Evolutionary conservation across 2,113 vertebrate genomes (phyloP).

Genomic region (Hyperoodon ampullatus): DNA sequence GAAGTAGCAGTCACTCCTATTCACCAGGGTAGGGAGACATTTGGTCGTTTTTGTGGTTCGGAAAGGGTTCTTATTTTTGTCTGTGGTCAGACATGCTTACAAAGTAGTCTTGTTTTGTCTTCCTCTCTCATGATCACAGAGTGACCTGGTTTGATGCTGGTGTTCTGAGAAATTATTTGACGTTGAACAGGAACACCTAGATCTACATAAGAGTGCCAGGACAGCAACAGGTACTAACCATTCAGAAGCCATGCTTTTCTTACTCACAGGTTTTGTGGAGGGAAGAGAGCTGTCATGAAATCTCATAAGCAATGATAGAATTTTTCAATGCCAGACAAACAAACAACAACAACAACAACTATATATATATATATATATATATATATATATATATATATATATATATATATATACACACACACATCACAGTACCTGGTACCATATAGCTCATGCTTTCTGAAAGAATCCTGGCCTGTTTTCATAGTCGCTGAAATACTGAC

Average conservation of each 20-base stretch:
- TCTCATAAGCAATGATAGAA: slow-evolving; percentile 4
- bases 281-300: neutral
- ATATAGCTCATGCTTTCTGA: neutral
- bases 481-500: neutral
- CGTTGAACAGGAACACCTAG: neutral
- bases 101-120: neutral
- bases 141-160: neutral
- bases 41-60: neutral
- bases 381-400: neutral
- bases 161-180: neutral
- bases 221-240: neutral
- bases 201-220: neutral
- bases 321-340: neutral
- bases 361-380: neutral
- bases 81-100: neutral
- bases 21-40: neutral
- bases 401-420: neutral
- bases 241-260: neutral
- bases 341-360: too few species aligned
- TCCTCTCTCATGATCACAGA: neutral
- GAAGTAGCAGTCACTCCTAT: neutral
- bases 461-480: neutral
- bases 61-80: neutral
- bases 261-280: slow-evolving; percentile 4
- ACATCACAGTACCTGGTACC: neutral